Conservation (phyloP, 1,140 invertebrate species). For the Arion vulgaris region DNA sequence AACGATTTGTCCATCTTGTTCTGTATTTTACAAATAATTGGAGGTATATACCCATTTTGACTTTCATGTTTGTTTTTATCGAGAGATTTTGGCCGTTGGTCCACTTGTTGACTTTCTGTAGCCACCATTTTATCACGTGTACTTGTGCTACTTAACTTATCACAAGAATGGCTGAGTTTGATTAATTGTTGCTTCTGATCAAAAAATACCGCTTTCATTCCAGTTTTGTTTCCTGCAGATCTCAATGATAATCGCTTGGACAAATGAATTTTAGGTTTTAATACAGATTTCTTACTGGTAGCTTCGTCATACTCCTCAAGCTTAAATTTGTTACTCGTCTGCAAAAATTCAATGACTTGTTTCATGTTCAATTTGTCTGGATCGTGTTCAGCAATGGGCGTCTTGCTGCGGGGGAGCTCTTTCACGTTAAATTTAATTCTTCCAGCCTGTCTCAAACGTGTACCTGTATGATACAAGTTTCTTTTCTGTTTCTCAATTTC, state of each 20-base stretch:
- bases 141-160: not conserved
- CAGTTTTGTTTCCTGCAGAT: not conserved
- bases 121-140: not conserved
- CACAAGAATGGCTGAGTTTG: not conserved
- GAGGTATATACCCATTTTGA: not conserved
- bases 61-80: not conserved
- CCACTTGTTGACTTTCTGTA: not conserved
- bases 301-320: not conserved
- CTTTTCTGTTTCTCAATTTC: conserved; percentile 50
- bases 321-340: not conserved
- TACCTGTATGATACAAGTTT: conserved; percentile 43
- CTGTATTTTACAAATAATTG: not conserved
- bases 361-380: conserved; percentile 66
- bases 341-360: conserved; percentile 59
- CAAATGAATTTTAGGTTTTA: not conserved
- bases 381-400: conserved; percentile 61
- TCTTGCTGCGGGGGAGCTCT: conserved; percentile 58
- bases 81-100: not conserved
- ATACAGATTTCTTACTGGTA: not conserved
- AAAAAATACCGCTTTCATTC: not conserved
- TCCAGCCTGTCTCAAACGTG: conserved; percentile 35
- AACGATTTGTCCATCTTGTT: not conserved
- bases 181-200: not conserved
- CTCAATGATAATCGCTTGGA: not conserved
- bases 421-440: conserved; percentile 61